Conservation (phyloP, 2,797 vertebrate species). For the Champsocephalus esox region DNA sequence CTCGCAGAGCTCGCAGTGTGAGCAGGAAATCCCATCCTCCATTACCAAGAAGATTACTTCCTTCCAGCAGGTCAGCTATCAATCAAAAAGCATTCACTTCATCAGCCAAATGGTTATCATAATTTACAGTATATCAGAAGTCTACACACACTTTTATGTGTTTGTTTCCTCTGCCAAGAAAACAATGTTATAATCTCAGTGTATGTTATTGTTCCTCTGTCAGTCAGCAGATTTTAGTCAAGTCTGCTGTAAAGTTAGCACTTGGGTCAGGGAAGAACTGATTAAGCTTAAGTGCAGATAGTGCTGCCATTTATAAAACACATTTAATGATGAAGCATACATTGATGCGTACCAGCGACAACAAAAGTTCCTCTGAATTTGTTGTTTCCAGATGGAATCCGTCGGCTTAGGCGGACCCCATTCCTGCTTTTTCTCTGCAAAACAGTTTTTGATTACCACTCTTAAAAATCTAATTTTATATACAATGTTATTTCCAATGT, state of each 20-base stretch:
- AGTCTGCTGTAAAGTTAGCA: not conserved
- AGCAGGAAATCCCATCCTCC: slow-evolving; percentile 91
- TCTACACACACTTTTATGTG: not conserved
- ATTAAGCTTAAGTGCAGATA: not conserved
- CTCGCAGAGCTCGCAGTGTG: slow-evolving; percentile 91
- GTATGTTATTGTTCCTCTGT: slow-evolving; percentile 5
- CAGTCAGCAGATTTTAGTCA: not conserved
- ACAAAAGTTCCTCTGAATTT: not conserved
- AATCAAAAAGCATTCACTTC: slow-evolving; percentile 36
- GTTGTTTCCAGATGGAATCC: slow-evolving; percentile 8
- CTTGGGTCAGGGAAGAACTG: not conserved
- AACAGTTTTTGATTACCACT: slow-evolving; percentile 2
- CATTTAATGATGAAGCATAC: not conserved
- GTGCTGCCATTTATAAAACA: not conserved
- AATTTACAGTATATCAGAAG: slow-evolving; percentile 9
- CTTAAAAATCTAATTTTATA: not conserved
- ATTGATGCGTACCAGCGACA: not conserved
- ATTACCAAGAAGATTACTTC: slow-evolving; percentile 90
- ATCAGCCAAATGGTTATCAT: slow-evolving; percentile 22
- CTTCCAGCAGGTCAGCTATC: slow-evolving; percentile 93
- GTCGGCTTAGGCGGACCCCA: not conserved
- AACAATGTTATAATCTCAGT: not conserved
- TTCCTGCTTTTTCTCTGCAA: slow-evolving; percentile 2
- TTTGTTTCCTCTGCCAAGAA: not conserved
- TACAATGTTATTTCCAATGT: not conserved